Evolutionary conservation across 2,797 vertebrate species (phyloP).

Genomic region (Sandelia bainsii): DNA sequence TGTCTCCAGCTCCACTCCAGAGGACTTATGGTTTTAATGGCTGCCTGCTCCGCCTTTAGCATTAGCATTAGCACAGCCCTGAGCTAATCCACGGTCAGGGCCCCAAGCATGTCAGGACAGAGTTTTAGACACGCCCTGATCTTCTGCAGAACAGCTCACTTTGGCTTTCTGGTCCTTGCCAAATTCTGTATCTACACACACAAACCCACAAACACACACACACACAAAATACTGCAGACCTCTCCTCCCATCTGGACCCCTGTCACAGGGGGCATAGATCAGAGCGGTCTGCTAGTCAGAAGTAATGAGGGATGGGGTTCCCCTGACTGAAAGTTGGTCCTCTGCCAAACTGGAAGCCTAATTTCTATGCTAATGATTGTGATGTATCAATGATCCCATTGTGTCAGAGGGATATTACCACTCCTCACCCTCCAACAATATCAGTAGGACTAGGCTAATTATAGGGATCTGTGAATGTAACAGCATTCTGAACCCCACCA

Average conservation of each 20-base stretch:
- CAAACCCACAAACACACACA: neutral
- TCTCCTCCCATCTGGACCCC: constrained; percentile 25
- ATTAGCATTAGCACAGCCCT: constrained; percentile 73
- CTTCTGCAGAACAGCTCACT: constrained; percentile 53
- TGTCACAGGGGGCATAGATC: constrained; percentile 18
- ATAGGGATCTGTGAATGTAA: constrained; percentile 64
- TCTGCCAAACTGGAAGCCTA: constrained; percentile 66
- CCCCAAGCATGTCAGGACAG: constrained; percentile 61
- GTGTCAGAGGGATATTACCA: constrained; percentile 78
- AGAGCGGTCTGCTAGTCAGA: constrained; percentile 31
- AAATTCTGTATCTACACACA: constrained; percentile 6
- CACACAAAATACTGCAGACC: neutral
- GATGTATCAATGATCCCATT: constrained; percentile 83
- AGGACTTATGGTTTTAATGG: constrained; percentile 75
- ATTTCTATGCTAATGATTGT: constrained; percentile 81
- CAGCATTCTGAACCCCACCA: constrained; percentile 20
- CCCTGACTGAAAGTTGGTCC: constrained; percentile 55
- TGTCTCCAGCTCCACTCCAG: constrained; percentile 66
- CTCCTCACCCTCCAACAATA: constrained; percentile 68
- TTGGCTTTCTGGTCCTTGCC: constrained; percentile 33
- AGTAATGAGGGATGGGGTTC: constrained; percentile 59
- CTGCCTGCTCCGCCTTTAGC: constrained; percentile 71
- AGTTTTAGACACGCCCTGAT: constrained; percentile 59
- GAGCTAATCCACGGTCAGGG: constrained; percentile 66
- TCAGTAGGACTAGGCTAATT: constrained; percentile 78